Percentiles rank a stretch among this genome's conserved stretches.
Conservation (phyloP, 2,797 vertebrate genomes). For the Pelochelys cantorii region DNA sequence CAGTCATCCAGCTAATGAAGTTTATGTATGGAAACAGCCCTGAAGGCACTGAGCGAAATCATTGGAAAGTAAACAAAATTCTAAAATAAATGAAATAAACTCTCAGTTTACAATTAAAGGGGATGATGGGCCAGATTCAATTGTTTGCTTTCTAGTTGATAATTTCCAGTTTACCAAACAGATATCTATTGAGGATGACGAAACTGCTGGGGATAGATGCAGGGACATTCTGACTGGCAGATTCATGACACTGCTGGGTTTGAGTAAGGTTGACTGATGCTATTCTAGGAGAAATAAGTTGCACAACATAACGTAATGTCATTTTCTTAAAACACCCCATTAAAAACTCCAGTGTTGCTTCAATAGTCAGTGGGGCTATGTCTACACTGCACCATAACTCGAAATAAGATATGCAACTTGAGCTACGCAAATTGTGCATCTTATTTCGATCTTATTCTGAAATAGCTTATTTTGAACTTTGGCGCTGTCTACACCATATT, state of each 20-base stretch:
- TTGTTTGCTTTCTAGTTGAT: slow-evolving; percentile 28
- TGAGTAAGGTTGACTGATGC: too few relatives aligned
- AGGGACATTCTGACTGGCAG: not conserved
- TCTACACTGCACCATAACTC: too few relatives aligned
- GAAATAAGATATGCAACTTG: too few relatives aligned
- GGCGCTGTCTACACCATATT: too few relatives aligned
- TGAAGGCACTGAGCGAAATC: slow-evolving; percentile 59
- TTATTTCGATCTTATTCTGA: too few relatives aligned
- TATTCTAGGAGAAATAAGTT: too few relatives aligned
- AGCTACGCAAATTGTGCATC: too few relatives aligned
- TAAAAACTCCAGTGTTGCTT: too few relatives aligned
- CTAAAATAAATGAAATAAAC: slow-evolving; percentile 53
- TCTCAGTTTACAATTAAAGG: slow-evolving; percentile 58
- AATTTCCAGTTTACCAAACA: slow-evolving; percentile 36
- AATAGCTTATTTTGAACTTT: too few relatives aligned
- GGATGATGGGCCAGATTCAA: slow-evolving; percentile 32
- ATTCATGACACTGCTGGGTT: not conserved
- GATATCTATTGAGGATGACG: not conserved
- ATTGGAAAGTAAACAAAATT: slow-evolving; percentile 58
- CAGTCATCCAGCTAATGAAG: not conserved
- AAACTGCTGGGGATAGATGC: not conserved
- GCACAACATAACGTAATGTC: too few relatives aligned
- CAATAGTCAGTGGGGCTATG: too few relatives aligned
- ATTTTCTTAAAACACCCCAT: too few relatives aligned
- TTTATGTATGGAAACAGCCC: slow-evolving; percentile 46